Base-by-base conservation (phyloP, 2,113 vertebrate species). In the Natator depressus region DNA sequence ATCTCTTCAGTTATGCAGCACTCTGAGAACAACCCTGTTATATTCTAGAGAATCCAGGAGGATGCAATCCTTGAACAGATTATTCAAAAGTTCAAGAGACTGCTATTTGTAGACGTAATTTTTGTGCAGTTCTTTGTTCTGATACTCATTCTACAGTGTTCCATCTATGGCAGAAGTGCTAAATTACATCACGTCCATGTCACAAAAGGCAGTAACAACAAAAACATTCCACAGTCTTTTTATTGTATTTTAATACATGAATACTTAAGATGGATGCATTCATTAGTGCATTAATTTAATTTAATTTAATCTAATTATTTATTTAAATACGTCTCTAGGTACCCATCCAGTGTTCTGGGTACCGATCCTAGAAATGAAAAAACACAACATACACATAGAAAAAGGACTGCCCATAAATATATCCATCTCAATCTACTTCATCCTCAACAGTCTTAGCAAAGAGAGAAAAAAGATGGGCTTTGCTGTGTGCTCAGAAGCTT, bases 101-200 rank as follows among this genome's bases (percentile, higher is more conserved):
- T 72, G 16, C 38, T 27, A 57, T 22, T 38, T 65, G 4, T 14
- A 92, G 82, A 79, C 81, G 49, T 3, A 0, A 6, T 1, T 75
- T 96, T 92, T 93, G 1, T 49, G 46, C 29, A 62, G 12, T 59
- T 91, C 80, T 87, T 1, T 53, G 62, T 91, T 96, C 27, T 11
- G 17, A 1, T 84, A 59, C 16, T 1, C 50, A 1, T 76, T 55
- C 3, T 25, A n/a, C 6, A 80, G 27, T 47, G 5, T 4, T 83
- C 8, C 2, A 25, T 11, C 2, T 47, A 38, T 49, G 24, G 72
- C 27, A 62, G 49, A 5, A 83, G 57, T 87, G 12, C 62, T 72
- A 38, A 38, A 72, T 72, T 20, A 72, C n/a, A 38, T 20, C 65
- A 38, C 9, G 4, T 22, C n/a, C 8, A 72, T 72, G 65, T 38